phyloP scores from a whole-genome alignment of 2,888 invertebrate species.

The Piscicola geometra region DNA sequence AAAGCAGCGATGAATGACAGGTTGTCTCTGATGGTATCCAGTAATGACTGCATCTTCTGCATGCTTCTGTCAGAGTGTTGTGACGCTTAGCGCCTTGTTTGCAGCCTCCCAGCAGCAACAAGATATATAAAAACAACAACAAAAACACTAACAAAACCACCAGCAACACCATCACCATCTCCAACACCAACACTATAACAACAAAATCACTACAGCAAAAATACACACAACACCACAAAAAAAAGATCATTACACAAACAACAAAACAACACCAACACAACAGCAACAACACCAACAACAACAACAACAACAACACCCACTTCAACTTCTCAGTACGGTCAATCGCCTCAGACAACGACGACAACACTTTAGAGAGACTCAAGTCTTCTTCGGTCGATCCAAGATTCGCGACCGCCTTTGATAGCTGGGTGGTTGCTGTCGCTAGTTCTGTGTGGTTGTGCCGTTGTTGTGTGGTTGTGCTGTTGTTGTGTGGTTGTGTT shows the following conservation, averaged over 20 bases:
- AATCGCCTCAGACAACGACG: conserved; percentile 81
- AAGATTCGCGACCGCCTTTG: conserved; percentile 80
- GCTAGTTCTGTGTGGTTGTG: conserved; percentile 48
- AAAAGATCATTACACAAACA: neutral
- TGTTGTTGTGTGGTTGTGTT: too few relatives aligned
- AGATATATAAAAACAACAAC: too few relatives aligned
- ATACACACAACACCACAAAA: neutral
- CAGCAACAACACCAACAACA: conserved; percentile 86
- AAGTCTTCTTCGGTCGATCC: conserved; percentile 89
- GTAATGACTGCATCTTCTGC: neutral
- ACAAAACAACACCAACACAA: conserved; percentile 69
- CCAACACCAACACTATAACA: too few relatives aligned
- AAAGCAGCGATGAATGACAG: neutral
- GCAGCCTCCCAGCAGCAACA: too few relatives aligned
- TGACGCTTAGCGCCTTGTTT: too few relatives aligned
- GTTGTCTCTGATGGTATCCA: conserved; percentile 2
- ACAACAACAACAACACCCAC: conserved; percentile 86
- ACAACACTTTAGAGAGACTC: conserved; percentile 79
- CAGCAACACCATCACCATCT: too few relatives aligned
- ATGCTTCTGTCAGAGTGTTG: too few relatives aligned
- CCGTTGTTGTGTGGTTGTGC: too few relatives aligned
- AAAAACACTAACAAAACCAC: too few relatives aligned
- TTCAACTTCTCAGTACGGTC: conserved; percentile 69
- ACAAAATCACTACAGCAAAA: too few relatives aligned
- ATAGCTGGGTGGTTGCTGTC: conserved; percentile 61